Percentiles rank a stretch among this genome's conserved stretches.
These are phyloP conservation scores for Mobula birostris DNA, from an alignment of 2,113 vertebrate species.

Conservation along the genomic window DNA sequence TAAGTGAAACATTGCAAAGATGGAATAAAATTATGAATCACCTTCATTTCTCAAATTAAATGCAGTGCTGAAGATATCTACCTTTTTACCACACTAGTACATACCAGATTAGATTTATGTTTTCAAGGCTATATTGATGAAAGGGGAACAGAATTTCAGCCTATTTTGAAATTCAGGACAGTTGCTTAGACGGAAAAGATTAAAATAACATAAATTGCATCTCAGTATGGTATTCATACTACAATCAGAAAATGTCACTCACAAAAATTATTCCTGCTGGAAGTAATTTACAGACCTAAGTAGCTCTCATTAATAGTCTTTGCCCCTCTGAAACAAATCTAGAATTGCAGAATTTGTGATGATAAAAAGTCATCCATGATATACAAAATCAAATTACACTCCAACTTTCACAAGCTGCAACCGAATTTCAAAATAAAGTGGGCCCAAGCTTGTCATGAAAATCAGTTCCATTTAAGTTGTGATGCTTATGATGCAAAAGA, in stretches of 20 bases:
- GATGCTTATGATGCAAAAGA: not conserved
- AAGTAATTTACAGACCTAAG: not conserved
- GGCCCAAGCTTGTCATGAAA: not conserved
- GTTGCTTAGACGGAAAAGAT: constrained; percentile 31
- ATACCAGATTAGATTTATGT: constrained; percentile 18
- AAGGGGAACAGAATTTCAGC: not conserved
- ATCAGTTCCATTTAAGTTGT: not conserved
- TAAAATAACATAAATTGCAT: constrained; percentile 22
- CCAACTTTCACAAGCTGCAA: not conserved
- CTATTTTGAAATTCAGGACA: constrained; percentile 23
- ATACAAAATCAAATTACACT: not conserved
- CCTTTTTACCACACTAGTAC: not conserved
- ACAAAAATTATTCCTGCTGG: constrained; percentile 3
- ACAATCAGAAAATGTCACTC: not conserved
- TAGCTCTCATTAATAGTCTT: not conserved
- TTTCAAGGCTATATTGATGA: constrained; percentile 16
- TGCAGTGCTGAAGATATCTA: not conserved
- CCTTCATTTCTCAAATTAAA: constrained; percentile 21
- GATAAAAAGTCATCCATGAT: not conserved
- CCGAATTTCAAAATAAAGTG: not conserved
- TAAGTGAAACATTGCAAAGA: not conserved
- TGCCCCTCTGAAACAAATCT: not conserved
- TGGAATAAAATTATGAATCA: not conserved
- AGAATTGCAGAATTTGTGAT: not conserved
- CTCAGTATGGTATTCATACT: not conserved